phyloP scores from a whole-genome alignment of 2,113 vertebrate genomes.

The Xerus inauris region DNA sequence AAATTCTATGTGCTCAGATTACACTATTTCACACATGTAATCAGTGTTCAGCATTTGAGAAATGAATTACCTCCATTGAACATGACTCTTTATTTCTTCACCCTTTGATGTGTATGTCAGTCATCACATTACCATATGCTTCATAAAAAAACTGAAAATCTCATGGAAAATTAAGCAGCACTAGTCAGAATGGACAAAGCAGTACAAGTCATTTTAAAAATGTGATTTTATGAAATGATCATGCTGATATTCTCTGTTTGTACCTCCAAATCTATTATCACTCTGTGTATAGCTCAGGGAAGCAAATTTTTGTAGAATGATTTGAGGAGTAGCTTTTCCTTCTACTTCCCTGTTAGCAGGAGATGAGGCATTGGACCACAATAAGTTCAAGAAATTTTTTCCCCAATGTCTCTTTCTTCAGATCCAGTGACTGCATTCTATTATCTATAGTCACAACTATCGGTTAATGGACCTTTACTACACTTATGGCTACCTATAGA shows the following conservation, averaged over 20 bases:
- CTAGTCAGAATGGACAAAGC: neutral
- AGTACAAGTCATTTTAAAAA: neutral
- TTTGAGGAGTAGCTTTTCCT: neutral
- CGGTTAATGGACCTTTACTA: neutral
- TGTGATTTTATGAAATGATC: neutral
- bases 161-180: neutral
- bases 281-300: neutral
- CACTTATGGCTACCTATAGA: neutral
- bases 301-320: neutral
- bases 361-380: neutral
- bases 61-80: neutral
- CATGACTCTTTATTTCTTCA: neutral
- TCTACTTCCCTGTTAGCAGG: neutral
- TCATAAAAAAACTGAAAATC: neutral
- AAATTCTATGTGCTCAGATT: neutral
- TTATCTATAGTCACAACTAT: neutral
- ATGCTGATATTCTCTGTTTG: neutral
- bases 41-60: neutral
- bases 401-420: accelerated
- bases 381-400: neutral
- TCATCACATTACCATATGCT: neutral
- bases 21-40: neutral
- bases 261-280: neutral
- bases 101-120: neutral
- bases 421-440: too few relatives aligned